A percentile compares a stretch with the other conserved stretches of the same genome.
These are phyloP conservation scores for Pygocentrus nattereri DNA, from an alignment of 2,797 vertebrate genomes.

Conservation along the genomic window DNA sequence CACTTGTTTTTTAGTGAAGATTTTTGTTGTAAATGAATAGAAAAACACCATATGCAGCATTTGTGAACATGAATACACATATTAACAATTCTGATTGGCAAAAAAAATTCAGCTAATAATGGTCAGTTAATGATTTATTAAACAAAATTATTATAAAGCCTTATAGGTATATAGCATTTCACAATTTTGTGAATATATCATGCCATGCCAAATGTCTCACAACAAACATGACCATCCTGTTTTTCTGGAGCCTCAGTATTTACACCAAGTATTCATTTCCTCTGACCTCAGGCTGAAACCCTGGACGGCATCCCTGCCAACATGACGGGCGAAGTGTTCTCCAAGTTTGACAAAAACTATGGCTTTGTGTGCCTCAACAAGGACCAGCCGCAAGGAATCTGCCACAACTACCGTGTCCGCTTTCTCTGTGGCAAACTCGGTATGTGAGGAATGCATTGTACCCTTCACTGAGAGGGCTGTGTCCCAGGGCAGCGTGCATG, in stretches of 20 bases:
- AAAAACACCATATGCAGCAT: too few relatives aligned
- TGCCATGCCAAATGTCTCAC: too few relatives aligned
- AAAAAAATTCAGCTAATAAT: too few relatives aligned
- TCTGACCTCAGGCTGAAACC: constrained; percentile 80
- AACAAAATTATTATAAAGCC: too few relatives aligned
- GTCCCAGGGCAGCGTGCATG: not conserved
- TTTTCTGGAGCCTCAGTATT: not conserved
- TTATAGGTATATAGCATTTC: too few relatives aligned
- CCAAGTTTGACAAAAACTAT: constrained; percentile 87
- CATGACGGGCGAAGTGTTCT: constrained; percentile 86
- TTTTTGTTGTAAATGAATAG: too few relatives aligned
- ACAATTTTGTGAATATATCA: not conserved
- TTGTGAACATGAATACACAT: too few relatives aligned
- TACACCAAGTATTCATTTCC: not conserved
- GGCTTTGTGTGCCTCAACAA: constrained; percentile 89
- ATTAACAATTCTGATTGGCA: too few relatives aligned
- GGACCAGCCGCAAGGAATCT: constrained; percentile 82
- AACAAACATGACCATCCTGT: not conserved
- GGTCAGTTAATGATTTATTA: too few relatives aligned
- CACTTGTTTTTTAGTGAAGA: too few relatives aligned
- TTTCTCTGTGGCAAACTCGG: constrained; percentile 94
- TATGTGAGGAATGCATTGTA: constrained; percentile 66
- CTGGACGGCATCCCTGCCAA: constrained; percentile 78
- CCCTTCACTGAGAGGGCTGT: not conserved
- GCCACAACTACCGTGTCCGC: constrained; percentile 89